Evolutionary conservation across 2,888 invertebrate species (phyloP).

Genomic region (Helicoverpa assulta): DNA sequence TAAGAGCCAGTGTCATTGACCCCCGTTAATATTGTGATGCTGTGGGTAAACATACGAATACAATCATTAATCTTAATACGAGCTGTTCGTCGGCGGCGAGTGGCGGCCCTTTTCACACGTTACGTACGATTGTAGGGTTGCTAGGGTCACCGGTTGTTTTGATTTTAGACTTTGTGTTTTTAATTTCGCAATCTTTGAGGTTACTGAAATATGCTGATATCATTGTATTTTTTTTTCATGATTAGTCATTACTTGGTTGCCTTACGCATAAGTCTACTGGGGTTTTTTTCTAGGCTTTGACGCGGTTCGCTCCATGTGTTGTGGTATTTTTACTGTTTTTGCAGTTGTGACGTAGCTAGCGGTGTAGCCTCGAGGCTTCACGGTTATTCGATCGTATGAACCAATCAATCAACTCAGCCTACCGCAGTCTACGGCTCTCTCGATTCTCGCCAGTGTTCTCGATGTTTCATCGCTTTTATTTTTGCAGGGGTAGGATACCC

Average conservation of each 20-base stretch:
- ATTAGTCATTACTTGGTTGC: slow-evolving; percentile 34
- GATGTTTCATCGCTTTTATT: slow-evolving; percentile 12
- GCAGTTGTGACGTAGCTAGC: slow-evolving; percentile 43
- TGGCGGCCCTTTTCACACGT: slow-evolving; percentile 54
- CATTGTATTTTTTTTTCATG: slow-evolving; percentile 42
- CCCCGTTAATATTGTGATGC: slow-evolving; percentile 62
- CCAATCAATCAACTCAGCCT: slow-evolving; percentile 45
- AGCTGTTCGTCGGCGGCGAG: slow-evolving; percentile 47
- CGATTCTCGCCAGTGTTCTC: slow-evolving; percentile 25
- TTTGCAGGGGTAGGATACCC: slow-evolving; percentile 9
- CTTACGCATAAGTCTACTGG: slow-evolving; percentile 25
- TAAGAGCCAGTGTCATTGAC: slow-evolving; percentile 60
- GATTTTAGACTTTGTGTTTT: slow-evolving; percentile 31
- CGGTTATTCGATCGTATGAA: slow-evolving; percentile 48
- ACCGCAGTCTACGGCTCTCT: slow-evolving; percentile 31
- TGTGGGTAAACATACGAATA: slow-evolving; percentile 64
- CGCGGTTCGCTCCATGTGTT: slow-evolving; percentile 34
- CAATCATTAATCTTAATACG: slow-evolving; percentile 68
- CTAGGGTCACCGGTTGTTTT: slow-evolving; percentile 50
- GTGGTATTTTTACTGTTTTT: slow-evolving; percentile 51
- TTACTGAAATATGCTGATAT: slow-evolving; percentile 45
- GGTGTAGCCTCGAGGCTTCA: slow-evolving; percentile 53
- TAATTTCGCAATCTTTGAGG: slow-evolving; percentile 20
- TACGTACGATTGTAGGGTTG: slow-evolving; percentile 41
- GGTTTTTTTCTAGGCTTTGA: slow-evolving; percentile 45